Base-by-base conservation (phyloP, 92 coral and sea anemone species). In the Phenganax marumi region DNA sequence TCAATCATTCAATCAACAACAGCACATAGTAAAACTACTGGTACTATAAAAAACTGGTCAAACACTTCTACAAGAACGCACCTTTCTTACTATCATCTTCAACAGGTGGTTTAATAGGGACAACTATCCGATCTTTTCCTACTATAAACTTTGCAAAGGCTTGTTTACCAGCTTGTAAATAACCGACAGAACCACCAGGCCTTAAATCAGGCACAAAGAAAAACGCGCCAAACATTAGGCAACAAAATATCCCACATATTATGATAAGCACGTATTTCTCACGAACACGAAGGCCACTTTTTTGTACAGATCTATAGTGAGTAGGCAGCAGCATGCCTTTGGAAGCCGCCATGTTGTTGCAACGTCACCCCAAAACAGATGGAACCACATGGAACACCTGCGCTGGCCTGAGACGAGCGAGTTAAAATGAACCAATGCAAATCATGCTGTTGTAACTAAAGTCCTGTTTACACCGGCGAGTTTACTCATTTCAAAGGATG, bases 171-270 rank as follows among this genome's bases (percentile, higher is more conserved):
- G 91, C 90, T 79, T 91, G 97, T 19, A 90, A 82, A 57, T 90
- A 96, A 0, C 73, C 70, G 0, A 90, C 72, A 6, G 72, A 33
- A 33, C 72, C 86, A 56, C 90, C 80, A 76, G 92, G 91, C 52
- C 93, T 84, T 23, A 96, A 81, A 70, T 96, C 99, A 21, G 99
- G 99, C 23, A 96, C 99, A 86, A 93, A 96, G 73, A 96, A 92
- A 79, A 96, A 96, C 56, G 99, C 99, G 3, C 99, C 99, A 77
- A 96, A 96, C 87, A 97, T 92, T 83, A 96, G 75, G 69, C 90
- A 76, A 65, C 93, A 86, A 83, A 96, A 96, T 68, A 94, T 97
- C 85, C 91, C 79, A 87, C 93, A 91, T 88, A 96, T 91, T 82
- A 96, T 74, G 89, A 90, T 52, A 64, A 96, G 87, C 48, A 96